A percentile compares a stretch with the other conserved stretches of the same genome.
These are phyloP conservation scores for Heliangelus exortis DNA, from an alignment of 2,797 vertebrate species.

Conservation along the genomic window DNA sequence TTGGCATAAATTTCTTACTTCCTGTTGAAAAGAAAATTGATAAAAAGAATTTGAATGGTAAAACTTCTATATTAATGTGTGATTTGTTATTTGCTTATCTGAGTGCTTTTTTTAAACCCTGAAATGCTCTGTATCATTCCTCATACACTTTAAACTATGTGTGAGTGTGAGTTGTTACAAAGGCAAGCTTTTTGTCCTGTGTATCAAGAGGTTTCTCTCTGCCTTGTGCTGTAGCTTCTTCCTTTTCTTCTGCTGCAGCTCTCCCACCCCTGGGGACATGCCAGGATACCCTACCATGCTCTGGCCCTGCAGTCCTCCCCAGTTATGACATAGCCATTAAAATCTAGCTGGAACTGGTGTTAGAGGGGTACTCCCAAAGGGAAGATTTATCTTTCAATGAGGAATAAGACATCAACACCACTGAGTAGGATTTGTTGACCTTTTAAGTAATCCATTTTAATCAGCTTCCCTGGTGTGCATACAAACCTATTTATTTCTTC, in stretches of 20 bases:
- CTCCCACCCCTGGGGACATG: neutral
- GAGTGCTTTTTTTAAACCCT: neutral
- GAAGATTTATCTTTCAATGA: neutral
- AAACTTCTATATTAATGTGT: neutral
- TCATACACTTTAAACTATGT: neutral
- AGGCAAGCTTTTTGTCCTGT: neutral
- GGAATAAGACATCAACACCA: neutral
- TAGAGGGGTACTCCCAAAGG: neutral
- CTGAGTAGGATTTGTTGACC: neutral
- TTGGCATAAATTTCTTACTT: neutral
- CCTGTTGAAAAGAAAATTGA: neutral
- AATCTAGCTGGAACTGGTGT: neutral
- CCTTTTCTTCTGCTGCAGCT: neutral
- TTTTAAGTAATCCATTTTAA: neutral
- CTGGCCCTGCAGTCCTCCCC: neutral
- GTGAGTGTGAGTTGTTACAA: neutral
- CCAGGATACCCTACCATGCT: neutral
- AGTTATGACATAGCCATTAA: neutral
- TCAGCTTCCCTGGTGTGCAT: neutral
- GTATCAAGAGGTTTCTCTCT: neutral
- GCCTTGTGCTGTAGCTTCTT: neutral
- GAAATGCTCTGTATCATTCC: neutral
- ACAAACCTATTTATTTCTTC: neutral
- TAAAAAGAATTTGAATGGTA: neutral
- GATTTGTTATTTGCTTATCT: neutral